A percentile compares a stretch with the other conserved stretches of the same genome.
phyloP scores from a whole-genome alignment of 2,888 invertebrate genomes.

The Emmelina monodactyla region DNA sequence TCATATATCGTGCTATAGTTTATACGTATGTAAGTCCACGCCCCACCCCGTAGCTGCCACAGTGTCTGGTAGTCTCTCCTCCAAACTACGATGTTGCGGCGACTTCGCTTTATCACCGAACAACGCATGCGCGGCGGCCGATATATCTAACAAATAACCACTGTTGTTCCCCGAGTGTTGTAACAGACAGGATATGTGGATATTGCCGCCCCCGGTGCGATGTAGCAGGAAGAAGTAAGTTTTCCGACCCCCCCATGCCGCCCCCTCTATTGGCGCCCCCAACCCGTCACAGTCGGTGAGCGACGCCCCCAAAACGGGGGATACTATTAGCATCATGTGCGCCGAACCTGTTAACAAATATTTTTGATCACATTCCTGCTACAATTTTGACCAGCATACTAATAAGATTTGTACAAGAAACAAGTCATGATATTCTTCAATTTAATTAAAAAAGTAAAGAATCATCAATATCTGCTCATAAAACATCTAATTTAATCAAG shows the following conservation, averaged over 20 bases:
- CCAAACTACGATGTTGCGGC: constrained; percentile 53
- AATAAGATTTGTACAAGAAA: too few species aligned
- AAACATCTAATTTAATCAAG: too few species aligned
- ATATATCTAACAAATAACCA: too few species aligned
- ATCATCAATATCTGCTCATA: too few species aligned
- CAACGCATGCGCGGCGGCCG: constrained; percentile 65
- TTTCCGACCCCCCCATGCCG: constrained; percentile 26
- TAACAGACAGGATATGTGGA: neutral
- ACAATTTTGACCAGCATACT: too few species aligned
- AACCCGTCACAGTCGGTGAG: constrained; percentile 65
- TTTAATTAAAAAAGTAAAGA: too few species aligned
- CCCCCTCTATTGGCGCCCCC: constrained; percentile 49
- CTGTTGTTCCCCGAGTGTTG: neutral
- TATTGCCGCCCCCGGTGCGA: neutral
- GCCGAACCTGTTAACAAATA: constrained; percentile 20
- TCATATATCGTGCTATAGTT: too few species aligned
- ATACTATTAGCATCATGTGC: constrained; percentile 60
- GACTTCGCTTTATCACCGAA: constrained; percentile 64
- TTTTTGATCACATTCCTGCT: too few species aligned
- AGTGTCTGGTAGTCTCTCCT: constrained; percentile 70
- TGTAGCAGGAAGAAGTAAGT: constrained; percentile 5
- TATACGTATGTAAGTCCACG: constrained; percentile 66
- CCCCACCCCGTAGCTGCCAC: constrained; percentile 74
- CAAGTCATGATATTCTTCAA: too few species aligned
- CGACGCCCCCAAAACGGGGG: constrained; percentile 60